Evolutionary conservation across 2,888 invertebrate species (phyloP), one percentile per base, ranked within the genome.

Genomic region (Seira ritae): DNA sequence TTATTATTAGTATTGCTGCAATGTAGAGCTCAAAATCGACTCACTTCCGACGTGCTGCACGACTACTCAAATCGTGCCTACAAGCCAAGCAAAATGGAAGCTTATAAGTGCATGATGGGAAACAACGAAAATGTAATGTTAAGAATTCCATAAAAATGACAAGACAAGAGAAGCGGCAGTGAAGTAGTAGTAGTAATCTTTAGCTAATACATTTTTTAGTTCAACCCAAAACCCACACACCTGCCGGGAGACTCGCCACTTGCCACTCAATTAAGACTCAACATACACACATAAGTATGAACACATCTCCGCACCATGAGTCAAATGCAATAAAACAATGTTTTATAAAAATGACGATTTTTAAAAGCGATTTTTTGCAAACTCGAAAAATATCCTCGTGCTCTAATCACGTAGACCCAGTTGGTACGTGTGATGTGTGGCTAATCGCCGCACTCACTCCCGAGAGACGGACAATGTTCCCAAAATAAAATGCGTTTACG

Each of bases 191-290:
- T 31, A 4, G 31, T 31, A 31, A 31, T 31, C 8, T n/a, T n/a
- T n/a, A 42, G 42, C 6, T 55, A 55, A 55, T 55, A 8, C 55
- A 55, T 42, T 55, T 55, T 55, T 55, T 55, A 17, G 55, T 3
- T 55, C 3, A 55, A 55, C 17, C n/a, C 55, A 55, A n/a, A 55
- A 55, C 55, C 15, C 31, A 31, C 31, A 55, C 55, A 55, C 55
- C 55, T 55, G 55, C 15, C 55, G 55, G 31, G 8, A 31, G 31
- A 8, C 55, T 55, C 17, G 3, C 31, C 55, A 8, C 55, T 55
- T 42, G 42, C 55, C 55, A 55, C 55, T 55, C 17, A 55, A 55
- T 55, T 55, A 55, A 55, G 31, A 31, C 31, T 31, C 31, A n/a
- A n/a, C n/a, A n/a, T n/a, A n/a, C n/a, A n/a, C n/a, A n/a, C n/a